phyloP scores from a whole-genome alignment of 2,888 invertebrate species.

The Dryomyza anilis region DNA sequence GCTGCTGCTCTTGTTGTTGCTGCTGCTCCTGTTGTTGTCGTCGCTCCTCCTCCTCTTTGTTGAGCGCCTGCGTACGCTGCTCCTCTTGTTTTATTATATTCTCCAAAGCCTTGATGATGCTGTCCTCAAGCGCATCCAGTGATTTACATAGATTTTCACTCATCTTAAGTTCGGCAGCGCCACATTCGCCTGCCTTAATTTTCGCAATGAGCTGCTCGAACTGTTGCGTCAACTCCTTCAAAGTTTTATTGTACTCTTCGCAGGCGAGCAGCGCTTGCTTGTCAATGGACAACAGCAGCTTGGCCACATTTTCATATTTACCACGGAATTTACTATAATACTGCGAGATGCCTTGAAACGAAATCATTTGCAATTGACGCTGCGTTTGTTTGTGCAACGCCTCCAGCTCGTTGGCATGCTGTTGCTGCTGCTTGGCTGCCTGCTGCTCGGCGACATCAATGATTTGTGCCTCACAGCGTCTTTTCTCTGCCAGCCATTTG shows the following conservation, averaged over 20 bases:
- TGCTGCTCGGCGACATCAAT: conserved; percentile 47
- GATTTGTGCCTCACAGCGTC: conserved; percentile 42
- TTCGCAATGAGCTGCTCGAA: conserved; percentile 51
- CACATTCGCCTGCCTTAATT: conserved; percentile 60
- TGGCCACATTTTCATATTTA: conserved; percentile 66
- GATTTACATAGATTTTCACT: conserved; percentile 63
- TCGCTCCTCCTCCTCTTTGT: conserved; percentile 34
- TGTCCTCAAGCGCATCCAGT: conserved; percentile 62
- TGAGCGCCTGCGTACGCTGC: conserved; percentile 20
- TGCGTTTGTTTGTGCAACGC: conserved; percentile 44
- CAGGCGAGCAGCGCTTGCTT: conserved; percentile 58
- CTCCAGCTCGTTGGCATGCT: conserved; percentile 44
- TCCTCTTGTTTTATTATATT: conserved; percentile 44
- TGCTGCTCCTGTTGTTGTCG: conserved; percentile 33
- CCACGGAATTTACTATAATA: conserved; percentile 66
- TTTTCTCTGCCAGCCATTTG: conserved; percentile 38
- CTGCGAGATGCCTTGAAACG: conserved; percentile 65
- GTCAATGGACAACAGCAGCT: conserved; percentile 59
- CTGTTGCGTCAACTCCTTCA: conserved; percentile 51
- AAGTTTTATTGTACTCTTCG: conserved; percentile 56
- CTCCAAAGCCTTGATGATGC: conserved; percentile 56
- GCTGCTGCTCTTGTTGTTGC: conserved; percentile 34
- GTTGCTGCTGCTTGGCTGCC: conserved; percentile 40
- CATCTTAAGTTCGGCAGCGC: conserved; percentile 64
- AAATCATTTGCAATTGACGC: conserved; percentile 46